These are phyloP conservation scores for Sarcophaga carnaria DNA, from an alignment of 2,888 invertebrate genomes.

Conservation along the genomic window DNA sequence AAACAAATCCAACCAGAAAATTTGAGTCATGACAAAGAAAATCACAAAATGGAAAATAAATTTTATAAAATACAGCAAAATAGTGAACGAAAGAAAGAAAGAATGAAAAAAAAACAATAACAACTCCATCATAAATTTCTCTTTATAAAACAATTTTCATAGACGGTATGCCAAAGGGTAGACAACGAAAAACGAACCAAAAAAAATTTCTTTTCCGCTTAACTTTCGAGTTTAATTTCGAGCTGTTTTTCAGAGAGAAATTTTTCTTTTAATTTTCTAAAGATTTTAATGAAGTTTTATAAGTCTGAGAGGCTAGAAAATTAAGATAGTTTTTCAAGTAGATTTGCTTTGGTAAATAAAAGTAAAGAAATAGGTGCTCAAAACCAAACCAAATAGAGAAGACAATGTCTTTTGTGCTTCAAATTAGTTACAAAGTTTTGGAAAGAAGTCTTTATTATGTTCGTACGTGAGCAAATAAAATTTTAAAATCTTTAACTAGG, in stretches of 20 bases:
- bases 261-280: not conserved
- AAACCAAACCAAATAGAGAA: no score
- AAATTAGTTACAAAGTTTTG: no score
- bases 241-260: not conserved
- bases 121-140: conserved; percentile 16
- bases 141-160: conserved; percentile 2
- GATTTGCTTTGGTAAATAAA: no score
- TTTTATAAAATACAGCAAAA: not conserved
- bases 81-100: not conserved
- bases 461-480: no score
- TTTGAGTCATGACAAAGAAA: not conserved
- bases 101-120: not conserved
- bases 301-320: not conserved
- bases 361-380: no score
- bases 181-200: not conserved
- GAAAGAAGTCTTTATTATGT: no score
- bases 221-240: not conserved
- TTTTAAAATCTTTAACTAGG: no score
- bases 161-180: conserved; percentile 1
- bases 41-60: not conserved
- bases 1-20: not conserved
- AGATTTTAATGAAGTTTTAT: not conserved
- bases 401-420: no score
- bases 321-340: not conserved
- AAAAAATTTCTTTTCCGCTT: not conserved